Evolutionary conservation across 2,888 invertebrate genomes (phyloP), one percentile per base, ranked within the genome.

Genomic region (Ecdyonurus torrentis): DNA sequence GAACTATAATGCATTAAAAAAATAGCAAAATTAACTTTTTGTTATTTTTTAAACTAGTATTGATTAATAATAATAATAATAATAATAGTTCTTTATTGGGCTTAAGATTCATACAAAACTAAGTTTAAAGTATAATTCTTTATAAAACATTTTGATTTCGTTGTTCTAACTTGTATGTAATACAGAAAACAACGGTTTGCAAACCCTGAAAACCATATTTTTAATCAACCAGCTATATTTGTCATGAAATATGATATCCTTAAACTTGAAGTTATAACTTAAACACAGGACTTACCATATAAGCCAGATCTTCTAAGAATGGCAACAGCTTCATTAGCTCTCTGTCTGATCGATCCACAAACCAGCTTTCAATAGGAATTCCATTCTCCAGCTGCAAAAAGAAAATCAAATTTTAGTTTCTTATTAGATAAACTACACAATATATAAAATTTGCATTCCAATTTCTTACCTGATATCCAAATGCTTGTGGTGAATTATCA

Each of bases 311-410:
- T 74, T 95, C 92, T 68, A 97, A 78, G 78, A 96, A 95, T 37
- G 95, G 95, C 75, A 96, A 77, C 68, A 96, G 77, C 72, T 95
- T 94, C 70, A 94, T 83, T 62, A 97, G 81, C 73, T 96, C 96
- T 52, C 84, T 84, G 77, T 96, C 96, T 61, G 82, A 83, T 71
- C 87, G 83, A 77, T 95, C 94, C 68, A 90, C 86, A 76, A 95
- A 97, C 96, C 96, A 96, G 75, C 93, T 93, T 78, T 94, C 94
- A 68, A 97, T 96, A 0, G 96, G 96, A 68, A 96, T 95, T 24
- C 96, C 96, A 76, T 96, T 96, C 76, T 94, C 92, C 64, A 95
- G 75, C 85, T 93, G 81, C 65, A 78, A 78, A 66, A 66, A 67
- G 71, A 68, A 66, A 50, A 7, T 50, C 7, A 50, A 50, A 50